Conservation (phyloP, 1,140 invertebrate species). For the Drosophila kohkoa region DNA sequence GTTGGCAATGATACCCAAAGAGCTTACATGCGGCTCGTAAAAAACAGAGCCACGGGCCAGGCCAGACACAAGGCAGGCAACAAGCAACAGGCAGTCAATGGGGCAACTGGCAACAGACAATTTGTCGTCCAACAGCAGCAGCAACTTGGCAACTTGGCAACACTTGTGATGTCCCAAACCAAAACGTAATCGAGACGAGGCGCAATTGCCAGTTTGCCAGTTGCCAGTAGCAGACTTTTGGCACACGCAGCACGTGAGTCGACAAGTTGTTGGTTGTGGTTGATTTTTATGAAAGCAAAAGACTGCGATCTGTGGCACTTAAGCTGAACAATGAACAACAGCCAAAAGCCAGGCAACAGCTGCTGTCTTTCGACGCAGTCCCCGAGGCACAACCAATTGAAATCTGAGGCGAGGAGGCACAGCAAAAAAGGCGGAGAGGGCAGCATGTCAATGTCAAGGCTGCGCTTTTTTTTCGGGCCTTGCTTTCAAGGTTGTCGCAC, state of each 20-base stretch:
- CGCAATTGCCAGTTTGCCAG: constrained; percentile 17
- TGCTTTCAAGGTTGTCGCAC: constrained; percentile 31
- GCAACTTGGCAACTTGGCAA: constrained; percentile 50
- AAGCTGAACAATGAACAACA: constrained; percentile 73
- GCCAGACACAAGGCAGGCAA: constrained; percentile 56
- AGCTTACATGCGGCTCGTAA: constrained; percentile 76
- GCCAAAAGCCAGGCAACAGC: constrained; percentile 47
- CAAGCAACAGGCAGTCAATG: constrained; percentile 63
- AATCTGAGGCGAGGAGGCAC: constrained; percentile 41
- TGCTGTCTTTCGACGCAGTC: background rate
- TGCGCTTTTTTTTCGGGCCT: constrained; percentile 16
- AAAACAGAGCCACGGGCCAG: constrained; percentile 62
- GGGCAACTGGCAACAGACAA: constrained; percentile 60
- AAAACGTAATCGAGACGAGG: constrained; percentile 68
- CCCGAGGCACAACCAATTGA: constrained; percentile 44
- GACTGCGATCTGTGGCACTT: constrained; percentile 60
- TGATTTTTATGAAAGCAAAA: constrained; percentile 38
- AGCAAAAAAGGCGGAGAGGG: constrained; percentile 15
- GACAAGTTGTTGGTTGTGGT: constrained; percentile 27
- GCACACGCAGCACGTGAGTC: constrained; percentile 78
- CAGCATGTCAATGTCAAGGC: constrained; percentile 53
- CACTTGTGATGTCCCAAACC: constrained; percentile 72
- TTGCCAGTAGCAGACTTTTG: constrained; percentile 59
- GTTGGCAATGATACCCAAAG: constrained; percentile 50
- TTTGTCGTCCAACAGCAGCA: constrained; percentile 65